Evolutionary conservation across 30 jellyfish, hydroid and myxozoan genomes (phyloP).

Genomic region (Nemopilema nomurai): DNA sequence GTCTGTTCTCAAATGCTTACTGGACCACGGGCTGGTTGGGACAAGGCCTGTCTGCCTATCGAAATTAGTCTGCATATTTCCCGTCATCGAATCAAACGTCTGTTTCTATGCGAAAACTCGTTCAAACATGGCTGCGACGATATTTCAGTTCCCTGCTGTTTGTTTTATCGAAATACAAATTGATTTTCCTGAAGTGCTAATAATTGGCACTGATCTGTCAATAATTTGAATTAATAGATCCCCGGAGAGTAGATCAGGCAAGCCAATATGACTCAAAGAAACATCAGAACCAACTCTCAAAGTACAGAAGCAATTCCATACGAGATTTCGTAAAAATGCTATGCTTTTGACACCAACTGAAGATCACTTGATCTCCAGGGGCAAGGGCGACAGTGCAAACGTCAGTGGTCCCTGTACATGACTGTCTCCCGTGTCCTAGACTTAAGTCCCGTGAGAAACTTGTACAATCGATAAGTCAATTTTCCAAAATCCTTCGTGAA

Average conservation of each 20-base stretch:
- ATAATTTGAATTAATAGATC: not conserved
- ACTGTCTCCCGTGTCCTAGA: not conserved
- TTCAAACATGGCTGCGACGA: not conserved
- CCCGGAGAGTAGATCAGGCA: not conserved
- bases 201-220: not conserved
- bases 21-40: not conserved
- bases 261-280: not conserved
- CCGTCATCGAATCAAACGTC: too few relatives aligned
- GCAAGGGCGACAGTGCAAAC: not conserved
- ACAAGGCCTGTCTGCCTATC: not conserved
- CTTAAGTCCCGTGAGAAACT: not conserved
- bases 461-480: not conserved
- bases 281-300: not conserved
- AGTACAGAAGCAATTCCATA: too few relatives aligned
- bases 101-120: not conserved
- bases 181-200: not conserved
- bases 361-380: not conserved
- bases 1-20: too few relatives aligned
- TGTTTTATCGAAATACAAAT: not conserved
- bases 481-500: too few relatives aligned
- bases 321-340: not conserved
- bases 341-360: not conserved
- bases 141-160: not conserved
- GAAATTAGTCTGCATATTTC: too few relatives aligned
- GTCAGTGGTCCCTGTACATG: not conserved